Evolutionary conservation across 2,797 vertebrate species (phyloP).

Genomic region (Heterohyrax brucei): DNA sequence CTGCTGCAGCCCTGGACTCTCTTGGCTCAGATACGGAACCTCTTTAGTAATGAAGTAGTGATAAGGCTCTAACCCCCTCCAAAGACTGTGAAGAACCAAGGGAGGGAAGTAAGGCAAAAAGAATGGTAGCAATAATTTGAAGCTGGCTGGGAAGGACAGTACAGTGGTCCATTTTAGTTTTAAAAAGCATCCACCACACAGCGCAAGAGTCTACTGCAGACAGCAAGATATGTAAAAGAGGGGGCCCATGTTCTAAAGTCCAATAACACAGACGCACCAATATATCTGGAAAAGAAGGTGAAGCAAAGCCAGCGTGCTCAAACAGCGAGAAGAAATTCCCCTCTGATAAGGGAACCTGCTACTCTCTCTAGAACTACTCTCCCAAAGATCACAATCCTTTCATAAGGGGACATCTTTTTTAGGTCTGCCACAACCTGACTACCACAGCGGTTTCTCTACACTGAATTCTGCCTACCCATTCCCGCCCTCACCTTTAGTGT

Average conservation of each 20-base stretch:
- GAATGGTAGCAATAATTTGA: neutral
- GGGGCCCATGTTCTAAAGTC: neutral
- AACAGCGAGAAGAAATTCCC: neutral
- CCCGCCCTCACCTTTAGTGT: neutral
- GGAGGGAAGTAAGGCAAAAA: neutral
- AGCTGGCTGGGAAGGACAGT: neutral
- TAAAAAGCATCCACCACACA: neutral
- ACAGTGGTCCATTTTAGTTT: neutral
- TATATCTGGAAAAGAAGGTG: slow-evolving; percentile 1
- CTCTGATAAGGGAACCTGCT: neutral
- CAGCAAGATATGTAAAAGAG: neutral
- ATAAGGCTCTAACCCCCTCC: neutral
- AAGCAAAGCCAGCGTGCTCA: neutral
- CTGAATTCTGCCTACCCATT: neutral
- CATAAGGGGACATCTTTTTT: neutral
- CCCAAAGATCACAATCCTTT: neutral
- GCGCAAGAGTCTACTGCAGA: neutral
- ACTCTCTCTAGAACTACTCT: neutral
- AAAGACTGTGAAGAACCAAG: neutral
- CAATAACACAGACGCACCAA: neutral
- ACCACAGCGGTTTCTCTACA: neutral
- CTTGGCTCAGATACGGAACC: neutral
- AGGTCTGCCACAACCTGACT: neutral
- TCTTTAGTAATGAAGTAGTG: neutral
- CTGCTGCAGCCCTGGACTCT: neutral